A percentile compares a stretch with the other conserved stretches of the same genome.
phyloP scores from a whole-genome alignment of 2,797 vertebrate species.

The Cossypha niveicapilla region DNA sequence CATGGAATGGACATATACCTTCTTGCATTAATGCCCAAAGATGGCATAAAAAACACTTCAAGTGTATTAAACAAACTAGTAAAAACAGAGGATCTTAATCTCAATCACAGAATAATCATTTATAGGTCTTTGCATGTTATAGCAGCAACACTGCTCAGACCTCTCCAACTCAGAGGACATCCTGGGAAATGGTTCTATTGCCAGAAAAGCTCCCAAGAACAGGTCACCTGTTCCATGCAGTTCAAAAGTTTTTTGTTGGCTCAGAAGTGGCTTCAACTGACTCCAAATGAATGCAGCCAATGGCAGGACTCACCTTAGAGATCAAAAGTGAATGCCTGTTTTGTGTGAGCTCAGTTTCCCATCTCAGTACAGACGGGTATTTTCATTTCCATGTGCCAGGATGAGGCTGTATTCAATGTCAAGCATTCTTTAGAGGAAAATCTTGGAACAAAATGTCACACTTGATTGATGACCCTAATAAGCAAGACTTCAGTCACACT shows the following conservation, averaged over 20 bases:
- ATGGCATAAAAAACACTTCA: not conserved
- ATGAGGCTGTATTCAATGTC: not conserved
- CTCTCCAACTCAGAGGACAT: not conserved
- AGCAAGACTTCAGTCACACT: not conserved
- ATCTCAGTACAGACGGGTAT: not conserved
- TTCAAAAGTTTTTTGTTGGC: not conserved
- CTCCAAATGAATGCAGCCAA: not conserved
- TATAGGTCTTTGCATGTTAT: not conserved
- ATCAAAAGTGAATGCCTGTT: not conserved
- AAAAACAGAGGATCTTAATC: not conserved
- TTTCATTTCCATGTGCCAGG: not conserved
- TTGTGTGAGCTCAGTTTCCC: not conserved
- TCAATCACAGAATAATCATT: not conserved
- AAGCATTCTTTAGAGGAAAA: not conserved
- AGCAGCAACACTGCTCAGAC: not conserved
- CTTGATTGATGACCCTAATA: conserved; percentile 1
- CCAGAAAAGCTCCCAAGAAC: not conserved
- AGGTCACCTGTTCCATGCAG: not conserved
- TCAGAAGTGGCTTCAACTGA: not conserved
- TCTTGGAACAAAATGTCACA: not conserved
- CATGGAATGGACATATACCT: not conserved
- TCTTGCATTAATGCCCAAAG: not conserved
- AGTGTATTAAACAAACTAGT: not conserved
- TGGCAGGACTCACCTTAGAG: not conserved
- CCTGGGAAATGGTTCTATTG: not conserved